A percentile compares a stretch with the other conserved stretches of the same genome.
These are phyloP conservation scores for Agonopterix arenella DNA, from an alignment of 2,888 invertebrate species.

Conservation along the genomic window DNA sequence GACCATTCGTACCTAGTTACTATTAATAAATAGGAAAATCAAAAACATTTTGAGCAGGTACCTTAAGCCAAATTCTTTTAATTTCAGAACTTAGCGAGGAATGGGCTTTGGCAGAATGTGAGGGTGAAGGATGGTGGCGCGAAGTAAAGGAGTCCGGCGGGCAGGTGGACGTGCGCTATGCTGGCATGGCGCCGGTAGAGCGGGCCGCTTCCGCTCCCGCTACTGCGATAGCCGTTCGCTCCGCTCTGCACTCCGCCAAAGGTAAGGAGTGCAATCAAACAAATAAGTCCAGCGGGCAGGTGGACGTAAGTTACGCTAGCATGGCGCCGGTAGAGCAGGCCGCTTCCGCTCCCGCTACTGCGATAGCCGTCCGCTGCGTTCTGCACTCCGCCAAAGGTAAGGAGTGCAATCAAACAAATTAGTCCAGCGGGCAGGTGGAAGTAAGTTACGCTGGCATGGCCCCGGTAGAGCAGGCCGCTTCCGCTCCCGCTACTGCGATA, in stretches of 20 bases:
- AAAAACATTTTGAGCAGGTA: too few species aligned
- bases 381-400: constrained; percentile 78
- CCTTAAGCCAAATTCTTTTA: not conserved
- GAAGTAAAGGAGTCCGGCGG: constrained; percentile 64
- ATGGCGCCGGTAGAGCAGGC: constrained; percentile 86
- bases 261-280: constrained; percentile 30
- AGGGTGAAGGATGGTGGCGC: constrained; percentile 73
- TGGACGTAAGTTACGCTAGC: constrained; percentile 87
- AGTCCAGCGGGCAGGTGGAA: constrained; percentile 78
- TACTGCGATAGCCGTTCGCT: constrained; percentile 89
- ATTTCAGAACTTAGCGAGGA: constrained; percentile 81
- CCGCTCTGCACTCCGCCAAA: constrained; percentile 82
- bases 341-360: constrained; percentile 84
- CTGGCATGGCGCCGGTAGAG: constrained; percentile 87
- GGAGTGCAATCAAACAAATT: constrained; percentile 25
- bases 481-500: constrained; percentile 85
- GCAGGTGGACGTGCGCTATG: constrained; percentile 85
- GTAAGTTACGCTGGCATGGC: constrained; percentile 88
- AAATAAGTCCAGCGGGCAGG: constrained; percentile 73
- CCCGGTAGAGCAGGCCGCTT: constrained; percentile 84
- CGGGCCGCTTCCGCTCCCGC: constrained; percentile 84
- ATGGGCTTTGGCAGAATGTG: constrained; percentile 79
- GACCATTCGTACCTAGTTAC: too few species aligned
- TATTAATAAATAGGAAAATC: too few species aligned
- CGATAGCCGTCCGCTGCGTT: constrained; percentile 88